Conservation (phyloP, 2,888 invertebrate species). For the Coelopa pilipes region DNA sequence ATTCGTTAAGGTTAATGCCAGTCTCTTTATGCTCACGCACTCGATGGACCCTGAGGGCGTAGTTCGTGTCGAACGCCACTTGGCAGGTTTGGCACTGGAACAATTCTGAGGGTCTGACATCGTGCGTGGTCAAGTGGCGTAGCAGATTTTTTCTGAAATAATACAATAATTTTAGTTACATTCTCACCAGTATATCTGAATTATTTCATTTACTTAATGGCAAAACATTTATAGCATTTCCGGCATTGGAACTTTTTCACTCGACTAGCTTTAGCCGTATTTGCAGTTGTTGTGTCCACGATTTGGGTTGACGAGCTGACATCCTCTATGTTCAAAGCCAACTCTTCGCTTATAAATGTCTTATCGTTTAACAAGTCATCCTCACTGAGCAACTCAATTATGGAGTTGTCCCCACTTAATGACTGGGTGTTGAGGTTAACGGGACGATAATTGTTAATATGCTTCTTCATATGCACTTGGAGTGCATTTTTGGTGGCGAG, state of each 20-base stretch:
- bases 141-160: slow-evolving; percentile 46
- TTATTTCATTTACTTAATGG: slow-evolving; percentile 52
- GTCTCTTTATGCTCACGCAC: slow-evolving; percentile 35
- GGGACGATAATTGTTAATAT: slow-evolving; percentile 43
- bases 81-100: slow-evolving; percentile 37
- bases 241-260: slow-evolving; percentile 57
- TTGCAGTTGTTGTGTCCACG: slow-evolving; percentile 46
- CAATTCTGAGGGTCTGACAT: slow-evolving; percentile 23
- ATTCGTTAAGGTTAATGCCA: slow-evolving; percentile 38
- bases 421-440: slow-evolving; percentile 18
- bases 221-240: slow-evolving; percentile 58
- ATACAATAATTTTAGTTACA: slow-evolving; percentile 4
- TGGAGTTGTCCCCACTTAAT: background rate
- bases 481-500: slow-evolving; percentile 52
- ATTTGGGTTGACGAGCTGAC: slow-evolving; percentile 42
- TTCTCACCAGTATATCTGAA: background rate
- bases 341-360: slow-evolving; percentile 27
- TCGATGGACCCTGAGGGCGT: slow-evolving; percentile 34
- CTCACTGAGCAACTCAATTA: slow-evolving; percentile 31
- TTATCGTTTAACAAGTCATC: slow-evolving; percentile 30
- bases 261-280: slow-evolving; percentile 45
- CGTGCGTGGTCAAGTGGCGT: slow-evolving; percentile 47
- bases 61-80: slow-evolving; percentile 35
- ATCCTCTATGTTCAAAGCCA: slow-evolving; percentile 31
- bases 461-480: slow-evolving; percentile 55